These are phyloP conservation scores for Andrena marginata DNA, from an alignment of 2,888 invertebrate species.

Conservation along the genomic window DNA sequence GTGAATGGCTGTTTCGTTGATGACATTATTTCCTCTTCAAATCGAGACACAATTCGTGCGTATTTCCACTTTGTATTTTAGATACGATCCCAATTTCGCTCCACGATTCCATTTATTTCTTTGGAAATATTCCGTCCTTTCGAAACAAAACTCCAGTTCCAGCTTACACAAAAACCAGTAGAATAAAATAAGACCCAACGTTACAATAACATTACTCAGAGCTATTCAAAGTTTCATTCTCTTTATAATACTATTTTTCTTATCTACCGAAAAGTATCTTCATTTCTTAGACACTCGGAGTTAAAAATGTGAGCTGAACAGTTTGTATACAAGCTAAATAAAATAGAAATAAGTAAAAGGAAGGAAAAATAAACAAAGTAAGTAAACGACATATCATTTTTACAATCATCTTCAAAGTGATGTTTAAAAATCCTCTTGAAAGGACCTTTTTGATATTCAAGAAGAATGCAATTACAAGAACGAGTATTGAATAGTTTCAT, in stretches of 20 bases:
- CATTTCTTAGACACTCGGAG: no score
- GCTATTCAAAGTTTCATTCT: no score
- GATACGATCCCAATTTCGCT: not conserved
- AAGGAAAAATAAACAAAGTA: no score
- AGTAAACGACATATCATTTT: not conserved
- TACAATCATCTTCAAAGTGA: not conserved
- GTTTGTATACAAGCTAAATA: no score
- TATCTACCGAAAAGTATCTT: no score
- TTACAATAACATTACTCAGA: no score
- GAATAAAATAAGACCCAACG: no score
- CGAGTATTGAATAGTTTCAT: not conserved
- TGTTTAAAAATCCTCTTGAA: not conserved
- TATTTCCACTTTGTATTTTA: conserved; percentile 19
- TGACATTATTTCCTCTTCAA: conserved; percentile 53
- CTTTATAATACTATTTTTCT: no score
- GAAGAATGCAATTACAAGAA: no score
- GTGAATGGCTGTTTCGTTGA: conserved; percentile 50
- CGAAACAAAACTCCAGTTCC: not conserved
- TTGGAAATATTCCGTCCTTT: not conserved
- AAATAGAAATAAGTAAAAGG: no score
- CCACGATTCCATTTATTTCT: not conserved
- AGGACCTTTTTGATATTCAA: not conserved
- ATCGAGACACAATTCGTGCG: conserved; percentile 49
- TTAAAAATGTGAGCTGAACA: no score
- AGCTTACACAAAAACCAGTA: not conserved